Evolutionary conservation across 2,113 vertebrate species (phyloP), one percentile per base, ranked within the genome.

Genomic region (Xiphorhynchus elegans): DNA sequence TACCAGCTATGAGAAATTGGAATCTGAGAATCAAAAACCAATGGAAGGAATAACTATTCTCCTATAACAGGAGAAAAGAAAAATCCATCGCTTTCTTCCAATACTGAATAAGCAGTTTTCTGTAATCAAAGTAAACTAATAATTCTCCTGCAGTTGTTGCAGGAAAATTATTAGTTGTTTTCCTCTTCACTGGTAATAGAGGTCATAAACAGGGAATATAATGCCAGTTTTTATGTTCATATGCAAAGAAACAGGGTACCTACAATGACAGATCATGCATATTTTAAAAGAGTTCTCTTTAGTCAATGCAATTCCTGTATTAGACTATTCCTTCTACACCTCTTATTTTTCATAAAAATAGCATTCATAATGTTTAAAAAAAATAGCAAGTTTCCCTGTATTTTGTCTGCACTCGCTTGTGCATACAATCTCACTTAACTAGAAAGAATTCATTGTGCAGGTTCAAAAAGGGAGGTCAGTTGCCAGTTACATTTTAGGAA

Each of bases 1-100:
- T 33, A 35, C 2, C 1, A 7, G 0, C n/a, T 50, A 1, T 25
- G 2, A 4, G 9, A 10, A 69, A 77, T 1, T 89, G 15, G 9
- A 64, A 89, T 75, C 33, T 80, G 63, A 89, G 52, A 29, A 46
- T 63, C 21, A 55, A 88, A 90, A 89, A 28, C 12, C 10, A 29
- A 20, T 74, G 29, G 16, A 46, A 72, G 29, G 14, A 56, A 60
- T 29, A 77, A 9, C 16, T 18, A 31, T 89, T 80, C 37, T 77
- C 12, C 10, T 39, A 3, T 47, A 46, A 37, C 4, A 49, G 13
- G 4, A 44, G 4, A 56, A 19, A 69, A 49, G 14, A 42, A 78
- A 64, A 31, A 28, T 21, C 9, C 14, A 39, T 85, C 18, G 5
- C 37, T 81, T 69, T 90, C 35, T 92, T 76, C 35, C 12, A 63